Evolutionary conservation across 1,140 invertebrate genomes (phyloP).

Genomic region (Camponotus floridanus): DNA sequence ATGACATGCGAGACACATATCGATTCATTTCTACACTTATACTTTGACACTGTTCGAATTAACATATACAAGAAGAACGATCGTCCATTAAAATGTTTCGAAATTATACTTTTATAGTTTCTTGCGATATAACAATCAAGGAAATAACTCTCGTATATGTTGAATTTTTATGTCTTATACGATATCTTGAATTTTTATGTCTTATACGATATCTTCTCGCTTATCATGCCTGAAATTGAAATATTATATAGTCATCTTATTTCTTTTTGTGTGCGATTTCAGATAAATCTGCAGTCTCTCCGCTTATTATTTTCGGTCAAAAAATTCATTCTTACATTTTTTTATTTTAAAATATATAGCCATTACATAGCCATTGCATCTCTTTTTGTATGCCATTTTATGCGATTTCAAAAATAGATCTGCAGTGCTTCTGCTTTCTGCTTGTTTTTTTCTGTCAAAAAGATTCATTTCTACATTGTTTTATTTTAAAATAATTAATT

Average conservation of each 20-base stretch:
- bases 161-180: neutral
- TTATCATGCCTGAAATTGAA: no score
- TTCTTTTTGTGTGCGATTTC: neutral
- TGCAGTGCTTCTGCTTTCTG: neutral
- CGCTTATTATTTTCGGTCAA: neutral
- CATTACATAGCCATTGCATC: no score
- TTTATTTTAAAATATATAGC: neutral
- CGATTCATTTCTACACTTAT: no score
- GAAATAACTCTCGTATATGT: no score
- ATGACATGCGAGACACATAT: no score
- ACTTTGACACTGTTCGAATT: no score
- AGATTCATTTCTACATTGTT: neutral
- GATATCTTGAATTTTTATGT: neutral
- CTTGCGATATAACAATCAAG: neutral
- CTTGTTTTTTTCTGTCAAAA: neutral
- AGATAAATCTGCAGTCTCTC: neutral
- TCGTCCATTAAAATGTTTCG: neutral
- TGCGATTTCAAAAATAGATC: neutral
- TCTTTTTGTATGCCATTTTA: neutral
- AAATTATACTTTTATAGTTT: neutral
- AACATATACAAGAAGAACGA: no score
- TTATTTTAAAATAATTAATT: neutral
- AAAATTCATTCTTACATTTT: neutral
- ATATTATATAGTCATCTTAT: neutral
- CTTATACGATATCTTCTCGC: no score